Percentiles rank a stretch among this genome's conserved stretches.
These are phyloP conservation scores for Mustela nigripes DNA, from an alignment of 2,113 vertebrate species.

Conservation along the genomic window DNA sequence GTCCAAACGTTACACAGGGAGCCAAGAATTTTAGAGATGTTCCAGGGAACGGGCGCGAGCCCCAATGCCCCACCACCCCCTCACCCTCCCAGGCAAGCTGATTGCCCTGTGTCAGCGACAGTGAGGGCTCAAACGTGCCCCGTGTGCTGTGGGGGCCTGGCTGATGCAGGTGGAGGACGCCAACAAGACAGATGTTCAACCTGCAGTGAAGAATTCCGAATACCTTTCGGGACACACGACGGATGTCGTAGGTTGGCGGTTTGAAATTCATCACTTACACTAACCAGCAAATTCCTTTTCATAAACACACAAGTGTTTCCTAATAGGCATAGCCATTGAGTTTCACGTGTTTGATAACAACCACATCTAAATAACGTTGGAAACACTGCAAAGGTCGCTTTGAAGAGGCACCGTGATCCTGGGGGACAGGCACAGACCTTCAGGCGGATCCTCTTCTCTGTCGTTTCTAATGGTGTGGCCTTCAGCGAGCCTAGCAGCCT, in stretches of 20 bases:
- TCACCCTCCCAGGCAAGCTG: not conserved
- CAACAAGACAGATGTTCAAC: not conserved
- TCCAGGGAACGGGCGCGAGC: not conserved
- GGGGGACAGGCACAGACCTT: not conserved
- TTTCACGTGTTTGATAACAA: slow-evolving; percentile 20
- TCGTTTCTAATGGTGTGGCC: not conserved
- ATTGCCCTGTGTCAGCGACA: not conserved
- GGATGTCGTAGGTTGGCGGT: not conserved
- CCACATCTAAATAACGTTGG: not conserved
- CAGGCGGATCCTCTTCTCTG: not conserved
- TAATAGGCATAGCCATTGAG: not conserved
- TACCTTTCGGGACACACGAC: not conserved
- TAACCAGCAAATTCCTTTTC: not conserved
- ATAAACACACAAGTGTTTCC: not conserved
- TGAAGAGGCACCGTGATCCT: not conserved
- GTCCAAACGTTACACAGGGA: slow-evolving; percentile 58
- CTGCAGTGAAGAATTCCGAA: not conserved
- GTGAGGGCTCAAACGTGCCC: not conserved
- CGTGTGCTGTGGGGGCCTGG: not conserved
- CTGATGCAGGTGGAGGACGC: not conserved
- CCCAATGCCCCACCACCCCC: not conserved
- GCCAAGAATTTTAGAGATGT: slow-evolving; percentile 69
- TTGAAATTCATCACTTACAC: not conserved
- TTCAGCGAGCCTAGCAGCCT: not conserved
- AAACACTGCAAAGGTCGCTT: not conserved